phyloP scores from a whole-genome alignment of 2,888 invertebrate species.

The Protodeltote pygarga region DNA sequence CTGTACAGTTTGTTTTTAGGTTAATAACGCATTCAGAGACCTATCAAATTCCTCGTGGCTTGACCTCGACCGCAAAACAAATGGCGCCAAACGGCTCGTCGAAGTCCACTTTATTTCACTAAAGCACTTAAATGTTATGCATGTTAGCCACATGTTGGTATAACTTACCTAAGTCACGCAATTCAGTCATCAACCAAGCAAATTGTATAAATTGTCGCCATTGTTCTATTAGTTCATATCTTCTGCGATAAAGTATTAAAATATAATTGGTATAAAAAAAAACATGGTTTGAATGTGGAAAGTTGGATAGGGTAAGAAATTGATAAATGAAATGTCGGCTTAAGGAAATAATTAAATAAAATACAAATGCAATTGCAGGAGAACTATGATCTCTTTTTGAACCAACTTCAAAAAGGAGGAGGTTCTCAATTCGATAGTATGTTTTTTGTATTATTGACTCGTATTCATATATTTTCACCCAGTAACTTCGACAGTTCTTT shows the following conservation, averaged over 20 bases:
- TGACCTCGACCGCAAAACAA: slow-evolving; percentile 32
- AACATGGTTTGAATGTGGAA: background rate
- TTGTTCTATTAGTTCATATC: slow-evolving; percentile 36
- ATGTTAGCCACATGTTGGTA: slow-evolving; percentile 31
- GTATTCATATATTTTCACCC: too few relatives aligned
- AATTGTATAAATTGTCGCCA: slow-evolving; percentile 33
- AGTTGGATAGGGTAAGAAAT: too few relatives aligned
- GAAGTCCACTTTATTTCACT: slow-evolving; percentile 42
- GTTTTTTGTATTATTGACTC: too few relatives aligned
- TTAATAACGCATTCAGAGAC: slow-evolving; percentile 11
- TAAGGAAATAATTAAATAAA: too few relatives aligned
- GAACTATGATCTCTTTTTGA: too few relatives aligned
- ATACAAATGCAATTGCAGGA: too few relatives aligned
- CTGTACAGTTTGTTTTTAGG: slow-evolving; percentile 1
- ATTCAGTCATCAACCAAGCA: slow-evolving; percentile 38
- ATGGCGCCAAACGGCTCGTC: slow-evolving; percentile 26
- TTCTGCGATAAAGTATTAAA: slow-evolving; percentile 9
- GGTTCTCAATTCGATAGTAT: too few relatives aligned
- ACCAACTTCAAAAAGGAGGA: too few relatives aligned
- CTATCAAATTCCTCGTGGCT: slow-evolving; percentile 2
- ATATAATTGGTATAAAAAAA: slow-evolving; percentile 6
- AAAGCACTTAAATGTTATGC: slow-evolving; percentile 45
- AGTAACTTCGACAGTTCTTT: too few relatives aligned
- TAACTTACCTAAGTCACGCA: slow-evolving; percentile 45
- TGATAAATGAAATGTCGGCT: too few relatives aligned